These are phyloP conservation scores for Chamaetylas fuelleborni DNA, from an alignment of 2,113 vertebrate species.

Conservation along the genomic window DNA sequence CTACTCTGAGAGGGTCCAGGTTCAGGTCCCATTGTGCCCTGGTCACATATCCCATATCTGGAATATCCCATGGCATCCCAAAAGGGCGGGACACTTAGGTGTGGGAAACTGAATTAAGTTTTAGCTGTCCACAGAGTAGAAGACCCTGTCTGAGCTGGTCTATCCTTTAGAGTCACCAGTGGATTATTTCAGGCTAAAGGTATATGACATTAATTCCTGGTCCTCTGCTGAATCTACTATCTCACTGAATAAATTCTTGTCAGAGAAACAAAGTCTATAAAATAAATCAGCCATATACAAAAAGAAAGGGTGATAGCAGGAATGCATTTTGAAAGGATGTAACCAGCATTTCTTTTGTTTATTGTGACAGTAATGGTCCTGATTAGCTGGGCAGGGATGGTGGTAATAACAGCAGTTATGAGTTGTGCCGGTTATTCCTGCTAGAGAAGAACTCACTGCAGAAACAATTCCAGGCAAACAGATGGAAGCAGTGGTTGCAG, in stretches of 20 bases:
- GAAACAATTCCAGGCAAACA: background rate
- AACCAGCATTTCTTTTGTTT: background rate
- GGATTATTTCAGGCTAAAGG: background rate
- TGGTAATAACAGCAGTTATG: background rate
- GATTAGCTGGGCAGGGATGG: background rate
- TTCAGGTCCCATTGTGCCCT: background rate
- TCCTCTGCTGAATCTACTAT: background rate
- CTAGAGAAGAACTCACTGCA: background rate
- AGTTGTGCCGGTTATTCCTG: background rate
- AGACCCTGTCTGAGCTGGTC: background rate
- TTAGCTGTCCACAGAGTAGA: background rate
- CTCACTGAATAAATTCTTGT: background rate
- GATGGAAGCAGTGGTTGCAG: background rate
- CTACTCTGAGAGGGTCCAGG: background rate
- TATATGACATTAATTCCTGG: background rate
- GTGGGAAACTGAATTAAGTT: background rate
- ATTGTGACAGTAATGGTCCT: background rate
- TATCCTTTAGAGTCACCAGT: background rate
- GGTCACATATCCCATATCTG: background rate
- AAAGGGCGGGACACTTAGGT: background rate
- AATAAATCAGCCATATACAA: background rate
- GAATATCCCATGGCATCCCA: background rate
- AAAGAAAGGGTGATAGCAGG: background rate
- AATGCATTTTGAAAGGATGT: background rate
- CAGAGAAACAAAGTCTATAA: background rate